phyloP scores from a whole-genome alignment of 2,888 invertebrate species.

The Campoplex nolae region DNA sequence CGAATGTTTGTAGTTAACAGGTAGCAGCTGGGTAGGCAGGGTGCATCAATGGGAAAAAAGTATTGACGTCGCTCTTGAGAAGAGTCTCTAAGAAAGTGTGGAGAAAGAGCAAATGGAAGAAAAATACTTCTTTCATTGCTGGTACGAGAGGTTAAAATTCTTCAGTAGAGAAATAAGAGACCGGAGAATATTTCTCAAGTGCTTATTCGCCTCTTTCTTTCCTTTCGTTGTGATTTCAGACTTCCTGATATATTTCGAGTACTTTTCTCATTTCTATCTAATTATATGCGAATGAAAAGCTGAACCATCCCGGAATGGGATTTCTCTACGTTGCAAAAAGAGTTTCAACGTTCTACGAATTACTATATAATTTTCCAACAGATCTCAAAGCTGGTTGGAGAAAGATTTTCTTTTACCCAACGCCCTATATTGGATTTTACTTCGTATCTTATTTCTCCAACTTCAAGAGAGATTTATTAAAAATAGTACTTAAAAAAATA shows the following conservation, averaged over 20 bases:
- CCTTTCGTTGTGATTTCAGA: constrained; percentile 27
- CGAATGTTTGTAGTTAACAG: constrained; percentile 64
- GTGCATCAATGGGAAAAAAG: constrained; percentile 49
- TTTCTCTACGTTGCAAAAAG: not conserved
- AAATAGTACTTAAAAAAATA: constrained; percentile 7
- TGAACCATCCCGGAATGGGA: not conserved
- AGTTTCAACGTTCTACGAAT: not conserved
- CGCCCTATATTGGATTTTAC: not conserved
- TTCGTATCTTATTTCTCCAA: not conserved
- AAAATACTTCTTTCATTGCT: constrained; percentile 38
- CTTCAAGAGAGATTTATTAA: not conserved
- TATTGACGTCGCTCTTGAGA: constrained; percentile 19
- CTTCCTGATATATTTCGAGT: constrained; percentile 42
- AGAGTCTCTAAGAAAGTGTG: constrained; percentile 27
- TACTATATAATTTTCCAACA: not conserved
- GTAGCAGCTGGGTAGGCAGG: constrained; percentile 64
- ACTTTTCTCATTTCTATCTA: constrained; percentile 35
- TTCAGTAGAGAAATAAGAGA: not conserved
- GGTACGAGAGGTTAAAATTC: constrained; percentile 34
- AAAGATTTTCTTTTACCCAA: not conserved
- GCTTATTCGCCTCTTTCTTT: not conserved
- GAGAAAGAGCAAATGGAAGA: constrained; percentile 25
- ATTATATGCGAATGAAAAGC: constrained; percentile 13
- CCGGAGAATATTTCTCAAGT: not conserved
- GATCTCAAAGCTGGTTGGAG: not conserved